These are phyloP conservation scores for Drosophila pruinosa DNA, from an alignment of 1,140 invertebrate genomes.

Conservation along the genomic window DNA sequence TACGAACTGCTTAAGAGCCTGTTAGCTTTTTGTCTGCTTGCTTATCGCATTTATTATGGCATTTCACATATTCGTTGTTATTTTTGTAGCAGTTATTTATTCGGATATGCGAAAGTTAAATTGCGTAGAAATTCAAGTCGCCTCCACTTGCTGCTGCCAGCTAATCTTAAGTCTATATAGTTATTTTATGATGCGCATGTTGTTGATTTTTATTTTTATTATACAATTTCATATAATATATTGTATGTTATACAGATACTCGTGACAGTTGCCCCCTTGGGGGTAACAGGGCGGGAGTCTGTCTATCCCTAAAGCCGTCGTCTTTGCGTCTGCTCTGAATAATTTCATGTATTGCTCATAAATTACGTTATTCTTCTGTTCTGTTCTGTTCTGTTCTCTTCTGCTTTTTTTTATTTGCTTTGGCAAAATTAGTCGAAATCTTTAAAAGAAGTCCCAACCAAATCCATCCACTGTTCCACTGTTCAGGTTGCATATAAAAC, in stretches of 20 bases:
- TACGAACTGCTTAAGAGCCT: conserved; percentile 33
- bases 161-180: conserved; percentile 53
- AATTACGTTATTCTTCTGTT: conserved; percentile 31
- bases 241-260: conserved; percentile 11
- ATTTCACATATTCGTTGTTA: conserved; percentile 43
- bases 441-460: conserved; percentile 16
- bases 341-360: conserved; percentile 39
- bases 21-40: conserved; percentile 44
- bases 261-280: not conserved
- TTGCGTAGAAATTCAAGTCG: conserved; percentile 77
- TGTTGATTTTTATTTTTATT: conserved; percentile 66
- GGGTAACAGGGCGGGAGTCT: not conserved
- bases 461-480: conserved; percentile 1
- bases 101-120: conserved; percentile 68
- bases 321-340: conserved; percentile 25
- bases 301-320: conserved; percentile 17
- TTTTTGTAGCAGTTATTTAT: conserved; percentile 35
- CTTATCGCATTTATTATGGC: conserved; percentile 74
- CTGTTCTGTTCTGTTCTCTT: conserved; percentile 12
- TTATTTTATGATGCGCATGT: conserved; percentile 76
- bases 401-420: conserved; percentile 23
- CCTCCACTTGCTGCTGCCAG: conserved; percentile 19
- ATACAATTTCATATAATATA: conserved; percentile 22
- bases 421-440: conserved; percentile 38
- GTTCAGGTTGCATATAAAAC: conserved; percentile 40